Evolutionary conservation across 2,888 invertebrate genomes (phyloP).

Genomic region (Hydraecia micacea): DNA sequence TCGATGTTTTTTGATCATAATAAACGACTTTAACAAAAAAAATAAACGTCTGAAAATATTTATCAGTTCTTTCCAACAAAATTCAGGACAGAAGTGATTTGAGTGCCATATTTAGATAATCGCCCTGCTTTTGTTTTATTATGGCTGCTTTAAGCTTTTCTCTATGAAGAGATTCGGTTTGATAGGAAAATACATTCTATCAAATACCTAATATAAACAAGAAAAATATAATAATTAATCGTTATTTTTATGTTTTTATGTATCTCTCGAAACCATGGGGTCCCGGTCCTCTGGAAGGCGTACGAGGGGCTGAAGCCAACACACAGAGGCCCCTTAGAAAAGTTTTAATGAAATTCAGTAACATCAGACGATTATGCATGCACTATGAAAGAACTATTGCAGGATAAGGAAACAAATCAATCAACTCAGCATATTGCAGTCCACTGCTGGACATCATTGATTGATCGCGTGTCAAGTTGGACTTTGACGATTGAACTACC

Average conservation of each 20-base stretch:
- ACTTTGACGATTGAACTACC: constrained; percentile 11
- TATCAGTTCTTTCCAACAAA: neutral
- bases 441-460: too few species aligned
- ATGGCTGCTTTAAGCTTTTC: neutral
- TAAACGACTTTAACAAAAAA: neutral
- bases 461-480: constrained; percentile 7
- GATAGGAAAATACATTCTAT: neutral
- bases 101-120: neutral
- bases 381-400: too few species aligned
- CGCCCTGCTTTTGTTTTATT: neutral
- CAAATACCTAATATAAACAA: neutral
- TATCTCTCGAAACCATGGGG: too few species aligned
- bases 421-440: too few species aligned
- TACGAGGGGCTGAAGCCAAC: too few species aligned
- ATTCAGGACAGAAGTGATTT: neutral
- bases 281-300: too few species aligned
- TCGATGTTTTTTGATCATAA: neutral
- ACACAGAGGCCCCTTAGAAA: too few species aligned
- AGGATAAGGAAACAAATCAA: too few species aligned
- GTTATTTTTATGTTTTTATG: too few species aligned
- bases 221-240: neutral
- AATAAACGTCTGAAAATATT: neutral
- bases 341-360: too few species aligned
- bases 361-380: too few species aligned
- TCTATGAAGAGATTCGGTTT: neutral